A percentile compares a stretch with the other conserved stretches of the same genome.
Conservation (phyloP, 2,888 invertebrate species). For the Coenonympha arcania region DNA sequence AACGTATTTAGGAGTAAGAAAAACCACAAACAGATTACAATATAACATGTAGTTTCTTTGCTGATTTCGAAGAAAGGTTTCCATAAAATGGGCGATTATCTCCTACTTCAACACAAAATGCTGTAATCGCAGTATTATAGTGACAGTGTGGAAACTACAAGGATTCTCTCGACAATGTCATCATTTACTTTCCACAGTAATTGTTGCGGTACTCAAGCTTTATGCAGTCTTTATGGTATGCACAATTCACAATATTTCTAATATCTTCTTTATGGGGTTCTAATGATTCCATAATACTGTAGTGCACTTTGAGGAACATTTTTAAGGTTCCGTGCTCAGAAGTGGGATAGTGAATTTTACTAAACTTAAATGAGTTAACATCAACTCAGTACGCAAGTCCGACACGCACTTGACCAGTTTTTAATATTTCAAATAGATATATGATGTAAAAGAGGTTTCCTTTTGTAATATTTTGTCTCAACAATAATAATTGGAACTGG, state of each 20-base stretch:
- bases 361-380: no score
- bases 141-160: neutral
- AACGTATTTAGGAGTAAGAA: no score
- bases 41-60: no score
- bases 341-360: neutral
- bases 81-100: neutral
- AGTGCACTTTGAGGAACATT: no score
- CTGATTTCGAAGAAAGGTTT: no score
- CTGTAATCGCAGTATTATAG: neutral
- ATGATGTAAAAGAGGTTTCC: no score
- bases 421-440: neutral
- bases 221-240: conserved; percentile 1
- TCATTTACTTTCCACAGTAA: conserved; percentile 6
- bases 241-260: no score
- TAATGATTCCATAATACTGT: neutral
- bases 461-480: neutral
- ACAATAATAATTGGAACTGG: conserved; percentile 7
- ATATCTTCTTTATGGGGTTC: no score
- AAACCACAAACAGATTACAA: no score
- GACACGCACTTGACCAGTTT: no score
- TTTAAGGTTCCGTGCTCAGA: neutral
- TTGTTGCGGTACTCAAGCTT: neutral
- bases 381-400: no score
- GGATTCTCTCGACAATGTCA: neutral
- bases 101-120: neutral